Evolutionary conservation across 2,888 invertebrate genomes (phyloP).

Genomic region (Heteropelma amictum): DNA sequence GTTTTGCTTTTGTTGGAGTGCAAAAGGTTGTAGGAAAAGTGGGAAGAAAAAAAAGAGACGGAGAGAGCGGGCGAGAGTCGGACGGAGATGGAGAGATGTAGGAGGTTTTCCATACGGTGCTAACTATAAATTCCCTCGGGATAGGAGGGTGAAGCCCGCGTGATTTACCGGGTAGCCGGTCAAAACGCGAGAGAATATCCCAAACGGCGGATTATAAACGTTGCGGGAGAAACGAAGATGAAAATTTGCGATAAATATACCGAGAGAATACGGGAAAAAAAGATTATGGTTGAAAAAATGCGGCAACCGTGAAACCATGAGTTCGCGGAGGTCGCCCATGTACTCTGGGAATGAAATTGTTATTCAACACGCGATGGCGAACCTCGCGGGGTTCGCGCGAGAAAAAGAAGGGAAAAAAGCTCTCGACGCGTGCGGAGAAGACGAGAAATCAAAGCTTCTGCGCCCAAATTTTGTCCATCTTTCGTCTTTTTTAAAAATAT

Average conservation of each 20-base stretch:
- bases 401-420: neutral
- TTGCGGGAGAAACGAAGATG: constrained; percentile 38
- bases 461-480: too few relatives aligned
- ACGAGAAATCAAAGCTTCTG: too few relatives aligned
- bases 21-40: constrained; percentile 13
- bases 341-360: constrained; percentile 61
- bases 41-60: too few relatives aligned
- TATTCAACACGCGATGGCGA: constrained; percentile 63
- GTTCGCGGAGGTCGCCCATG: constrained; percentile 22
- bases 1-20: constrained; percentile 56
- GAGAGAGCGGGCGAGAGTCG: neutral
- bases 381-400: neutral
- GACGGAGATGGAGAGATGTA: neutral
- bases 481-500: too few relatives aligned
- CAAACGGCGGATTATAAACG: constrained; percentile 48
- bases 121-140: constrained; percentile 66
- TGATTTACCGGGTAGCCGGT: constrained; percentile 64
- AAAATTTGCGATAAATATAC: constrained; percentile 21
- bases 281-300: constrained; percentile 32
- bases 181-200: constrained; percentile 38
- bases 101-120: constrained; percentile 49
- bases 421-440: neutral
- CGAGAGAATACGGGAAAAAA: constrained; percentile 24
- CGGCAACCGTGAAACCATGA: constrained; percentile 40
- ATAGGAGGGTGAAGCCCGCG: constrained; percentile 53